Evolutionary conservation across 2,113 vertebrate species (phyloP).

Genomic region (Thalassarche chlororhynchos): DNA sequence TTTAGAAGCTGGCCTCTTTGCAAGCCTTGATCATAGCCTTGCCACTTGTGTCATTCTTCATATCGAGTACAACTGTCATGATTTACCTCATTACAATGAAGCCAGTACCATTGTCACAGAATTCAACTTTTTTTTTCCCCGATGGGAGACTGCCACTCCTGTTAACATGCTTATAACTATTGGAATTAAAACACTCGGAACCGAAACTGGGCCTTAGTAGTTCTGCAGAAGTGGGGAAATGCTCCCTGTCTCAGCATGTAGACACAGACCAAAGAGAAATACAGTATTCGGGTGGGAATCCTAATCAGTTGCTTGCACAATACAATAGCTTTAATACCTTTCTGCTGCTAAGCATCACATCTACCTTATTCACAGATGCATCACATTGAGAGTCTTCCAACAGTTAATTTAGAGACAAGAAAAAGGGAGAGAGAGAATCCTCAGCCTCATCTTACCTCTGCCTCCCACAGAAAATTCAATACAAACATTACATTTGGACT

Average conservation of each 20-base stretch:
- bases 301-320: not conserved
- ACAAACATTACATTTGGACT: not conserved
- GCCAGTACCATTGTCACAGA: not conserved
- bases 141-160: not conserved
- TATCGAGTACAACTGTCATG: not conserved
- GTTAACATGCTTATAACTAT: not conserved
- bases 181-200: not conserved
- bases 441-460: not conserved
- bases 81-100: not conserved
- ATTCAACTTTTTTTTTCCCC: not conserved
- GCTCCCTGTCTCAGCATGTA: not conserved
- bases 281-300: not conserved
- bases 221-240: not conserved
- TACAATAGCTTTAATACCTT: not conserved
- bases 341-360: not conserved
- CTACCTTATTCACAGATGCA: not conserved
- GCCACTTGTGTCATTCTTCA: not conserved
- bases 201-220: not conserved
- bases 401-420: not conserved
- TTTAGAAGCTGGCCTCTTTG: not conserved
- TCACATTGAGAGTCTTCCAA: not conserved
- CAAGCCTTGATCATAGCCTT: not conserved
- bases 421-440: not conserved
- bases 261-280: not conserved
- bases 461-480: conserved; percentile 7